phyloP scores from a whole-genome alignment of 1,140 invertebrate genomes.

The Lycorma delicatula region DNA sequence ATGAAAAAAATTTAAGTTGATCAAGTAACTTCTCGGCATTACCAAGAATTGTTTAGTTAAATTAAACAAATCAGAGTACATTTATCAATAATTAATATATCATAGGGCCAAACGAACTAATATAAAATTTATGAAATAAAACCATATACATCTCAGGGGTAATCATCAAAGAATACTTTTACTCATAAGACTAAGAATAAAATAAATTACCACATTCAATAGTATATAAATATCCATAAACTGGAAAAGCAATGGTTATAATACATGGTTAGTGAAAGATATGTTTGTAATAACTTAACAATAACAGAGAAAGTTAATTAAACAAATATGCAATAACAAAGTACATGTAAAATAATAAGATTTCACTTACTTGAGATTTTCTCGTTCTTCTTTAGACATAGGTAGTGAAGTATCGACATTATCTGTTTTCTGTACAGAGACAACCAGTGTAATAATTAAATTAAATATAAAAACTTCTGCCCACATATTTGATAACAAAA shows the following conservation, averaged over 20 bases:
- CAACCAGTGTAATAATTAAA: not conserved
- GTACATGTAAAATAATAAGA: not conserved
- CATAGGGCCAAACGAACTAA: too few species aligned
- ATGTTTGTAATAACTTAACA: not conserved
- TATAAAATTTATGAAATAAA: too few species aligned
- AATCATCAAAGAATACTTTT: too few species aligned
- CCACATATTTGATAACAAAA: too few species aligned
- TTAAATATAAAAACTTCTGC: not conserved
- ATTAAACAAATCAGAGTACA: too few species aligned
- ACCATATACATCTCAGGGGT: too few species aligned
- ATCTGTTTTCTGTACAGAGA: not conserved
- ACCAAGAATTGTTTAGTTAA: too few species aligned
- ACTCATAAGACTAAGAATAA: not conserved
- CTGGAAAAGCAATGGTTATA: not conserved
- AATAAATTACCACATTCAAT: not conserved
- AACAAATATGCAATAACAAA: slow-evolving; percentile 1
- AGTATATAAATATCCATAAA: not conserved
- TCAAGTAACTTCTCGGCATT: too few species aligned
- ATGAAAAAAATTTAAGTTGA: too few species aligned
- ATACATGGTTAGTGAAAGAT: not conserved
- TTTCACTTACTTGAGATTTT: not conserved
- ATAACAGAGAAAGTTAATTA: too few species aligned
- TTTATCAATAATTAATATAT: too few species aligned
- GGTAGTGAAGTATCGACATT: not conserved
- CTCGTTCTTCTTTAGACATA: not conserved